Conservation (phyloP, 1,140 invertebrate genomes). For the Leptinotarsa texana region DNA sequence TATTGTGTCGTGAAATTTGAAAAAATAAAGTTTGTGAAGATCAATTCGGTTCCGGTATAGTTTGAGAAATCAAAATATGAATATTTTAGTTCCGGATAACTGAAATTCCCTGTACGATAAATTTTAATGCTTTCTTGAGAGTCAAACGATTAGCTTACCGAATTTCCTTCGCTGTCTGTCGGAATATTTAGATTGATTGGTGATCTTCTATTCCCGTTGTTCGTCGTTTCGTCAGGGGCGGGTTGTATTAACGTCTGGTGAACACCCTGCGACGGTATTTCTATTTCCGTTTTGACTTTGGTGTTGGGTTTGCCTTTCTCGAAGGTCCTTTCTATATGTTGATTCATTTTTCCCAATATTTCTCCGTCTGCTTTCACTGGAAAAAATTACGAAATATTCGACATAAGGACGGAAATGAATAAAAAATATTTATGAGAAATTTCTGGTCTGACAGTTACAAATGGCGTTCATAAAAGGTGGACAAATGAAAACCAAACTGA, state of each 20-base stretch:
- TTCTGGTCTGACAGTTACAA: too few species aligned
- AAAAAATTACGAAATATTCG: conserved; percentile 8
- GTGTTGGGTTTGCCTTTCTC: conserved; percentile 52
- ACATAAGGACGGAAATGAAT: too few species aligned
- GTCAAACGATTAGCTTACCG: neutral
- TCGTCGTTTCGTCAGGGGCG: conserved; percentile 21
- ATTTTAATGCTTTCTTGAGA: neutral
- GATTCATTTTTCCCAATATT: conserved; percentile 57
- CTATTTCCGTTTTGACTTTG: conserved; percentile 56
- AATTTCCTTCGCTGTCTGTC: conserved; percentile 9
- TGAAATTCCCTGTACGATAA: too few species aligned
- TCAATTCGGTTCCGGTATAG: too few species aligned
- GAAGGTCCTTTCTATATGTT: conserved; percentile 53
- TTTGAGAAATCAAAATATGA: too few species aligned
- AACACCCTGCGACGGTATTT: conserved; percentile 58
- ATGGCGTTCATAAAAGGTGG: too few species aligned
- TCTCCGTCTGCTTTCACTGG: conserved; percentile 58
- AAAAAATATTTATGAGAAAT: too few species aligned
- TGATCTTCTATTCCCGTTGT: conserved; percentile 39
- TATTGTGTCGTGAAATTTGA: too few species aligned
- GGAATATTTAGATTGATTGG: conserved; percentile 11
- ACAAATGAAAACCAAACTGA: neutral
- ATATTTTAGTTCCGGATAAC: too few species aligned
- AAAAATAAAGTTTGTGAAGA: too few species aligned
- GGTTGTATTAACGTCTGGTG: conserved; percentile 49